Percentiles rank a stretch among this genome's conserved stretches.
phyloP scores from a whole-genome alignment of 2,113 vertebrate genomes.

The Microtus montanus region DNA sequence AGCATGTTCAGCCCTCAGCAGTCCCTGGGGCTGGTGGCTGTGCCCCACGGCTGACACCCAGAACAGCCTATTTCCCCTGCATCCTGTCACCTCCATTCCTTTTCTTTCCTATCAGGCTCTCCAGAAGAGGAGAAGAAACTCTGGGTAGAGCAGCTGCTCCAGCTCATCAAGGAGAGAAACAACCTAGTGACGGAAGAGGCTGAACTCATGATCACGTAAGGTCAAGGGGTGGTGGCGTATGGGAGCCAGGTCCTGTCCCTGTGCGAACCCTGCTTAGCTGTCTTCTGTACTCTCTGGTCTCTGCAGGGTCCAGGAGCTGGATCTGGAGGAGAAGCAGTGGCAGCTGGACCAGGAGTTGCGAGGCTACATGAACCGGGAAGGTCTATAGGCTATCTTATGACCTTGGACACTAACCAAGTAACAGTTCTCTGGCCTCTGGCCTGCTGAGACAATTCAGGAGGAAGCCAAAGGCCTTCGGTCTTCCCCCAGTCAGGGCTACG shows the following conservation, averaged over 20 bases:
- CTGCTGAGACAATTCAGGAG: neutral
- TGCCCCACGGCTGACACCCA: neutral
- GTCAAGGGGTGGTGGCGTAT: neutral
- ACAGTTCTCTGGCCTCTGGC: neutral
- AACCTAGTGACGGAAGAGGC: conserved; percentile 93
- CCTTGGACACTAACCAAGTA: neutral
- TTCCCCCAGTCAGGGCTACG: neutral
- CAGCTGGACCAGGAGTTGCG: conserved; percentile 92
- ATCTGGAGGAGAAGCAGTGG: conserved; percentile 93
- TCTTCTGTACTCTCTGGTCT: neutral
- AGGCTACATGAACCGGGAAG: conserved; percentile 87
- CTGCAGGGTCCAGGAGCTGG: conserved; percentile 91
- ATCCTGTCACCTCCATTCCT: neutral
- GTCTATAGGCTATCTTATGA: conserved; percentile 78
- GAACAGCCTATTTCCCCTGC: neutral
- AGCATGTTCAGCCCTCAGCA: neutral
- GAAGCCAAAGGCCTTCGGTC: neutral
- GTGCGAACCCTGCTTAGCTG: neutral
- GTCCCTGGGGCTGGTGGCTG: neutral
- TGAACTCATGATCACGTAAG: conserved; percentile 96
- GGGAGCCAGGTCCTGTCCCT: neutral
- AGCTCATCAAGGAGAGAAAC: conserved; percentile 94
- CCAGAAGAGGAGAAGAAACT: conserved; percentile 86
- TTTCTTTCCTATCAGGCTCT: conserved; percentile 59
- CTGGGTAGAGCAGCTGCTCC: conserved; percentile 91